phyloP scores from a whole-genome alignment of 2,888 invertebrate genomes.

The Meloe dianella region DNA sequence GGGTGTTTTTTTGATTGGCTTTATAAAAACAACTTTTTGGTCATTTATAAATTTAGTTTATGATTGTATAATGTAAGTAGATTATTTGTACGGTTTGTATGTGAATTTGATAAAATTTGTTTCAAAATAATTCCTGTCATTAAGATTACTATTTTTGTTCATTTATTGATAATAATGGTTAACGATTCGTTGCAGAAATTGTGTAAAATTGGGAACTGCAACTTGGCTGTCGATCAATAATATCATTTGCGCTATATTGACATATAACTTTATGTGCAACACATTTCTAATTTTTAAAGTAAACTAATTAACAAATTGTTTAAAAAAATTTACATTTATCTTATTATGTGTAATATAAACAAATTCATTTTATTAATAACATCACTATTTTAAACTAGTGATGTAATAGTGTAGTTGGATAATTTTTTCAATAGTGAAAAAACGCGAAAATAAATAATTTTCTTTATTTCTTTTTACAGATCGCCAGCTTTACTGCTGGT shows the following conservation, averaged over 20 bases:
- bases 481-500: slow-evolving; percentile 48
- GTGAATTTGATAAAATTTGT: not conserved
- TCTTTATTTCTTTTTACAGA: slow-evolving; percentile 40
- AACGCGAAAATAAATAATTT: not conserved
- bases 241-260: not conserved
- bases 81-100: not conserved
- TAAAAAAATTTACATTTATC: not conserved
- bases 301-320: slow-evolving; percentile 6
- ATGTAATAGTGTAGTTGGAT: not conserved
- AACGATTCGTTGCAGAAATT: not conserved
- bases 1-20: slow-evolving; percentile 12
- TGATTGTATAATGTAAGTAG: not conserved
- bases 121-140: not conserved
- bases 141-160: not conserved
- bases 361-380: too few species aligned
- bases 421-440: not conserved
- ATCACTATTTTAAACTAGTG: not conserved
- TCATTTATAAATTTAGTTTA: slow-evolving; percentile 10
- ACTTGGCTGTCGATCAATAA: slow-evolving; percentile 1
- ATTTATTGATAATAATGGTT: not conserved
- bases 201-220: not conserved
- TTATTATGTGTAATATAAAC: not conserved
- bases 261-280: not conserved
- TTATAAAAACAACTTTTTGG: slow-evolving; percentile 12
- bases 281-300: not conserved